Conservation (phyloP, 2,888 invertebrate species). For the Drosophila percnosoma region DNA sequence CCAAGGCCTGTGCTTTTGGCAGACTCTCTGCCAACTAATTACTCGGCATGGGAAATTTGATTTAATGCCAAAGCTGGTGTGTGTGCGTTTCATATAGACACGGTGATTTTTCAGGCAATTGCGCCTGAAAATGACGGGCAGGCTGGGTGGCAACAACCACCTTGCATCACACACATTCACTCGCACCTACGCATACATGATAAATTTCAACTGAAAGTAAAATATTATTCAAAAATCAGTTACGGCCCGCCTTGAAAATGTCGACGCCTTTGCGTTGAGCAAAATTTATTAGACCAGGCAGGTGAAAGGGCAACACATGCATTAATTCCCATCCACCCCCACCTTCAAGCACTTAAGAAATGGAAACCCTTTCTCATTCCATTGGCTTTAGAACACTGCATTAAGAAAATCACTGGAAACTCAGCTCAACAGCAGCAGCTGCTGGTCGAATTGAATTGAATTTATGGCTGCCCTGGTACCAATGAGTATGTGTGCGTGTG, state of each 20-base stretch:
- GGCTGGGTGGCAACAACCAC: constrained; percentile 9
- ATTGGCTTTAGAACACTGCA: constrained; percentile 55
- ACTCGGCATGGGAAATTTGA: constrained; percentile 62
- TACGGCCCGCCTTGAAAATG: constrained; percentile 49
- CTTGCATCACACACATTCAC: constrained; percentile 3
- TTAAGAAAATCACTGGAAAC: constrained; percentile 69
- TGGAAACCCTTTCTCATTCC: constrained; percentile 50
- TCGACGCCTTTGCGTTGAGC: constrained; percentile 36
- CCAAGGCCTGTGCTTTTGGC: neutral
- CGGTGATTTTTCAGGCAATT: constrained; percentile 77
- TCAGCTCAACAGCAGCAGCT: constrained; percentile 78
- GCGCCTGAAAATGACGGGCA: constrained; percentile 38
- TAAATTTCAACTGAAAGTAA: constrained; percentile 74
- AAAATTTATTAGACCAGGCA: constrained; percentile 58
- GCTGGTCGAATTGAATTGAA: constrained; percentile 54
- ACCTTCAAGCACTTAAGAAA: constrained; percentile 48
- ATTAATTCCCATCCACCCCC: constrained; percentile 21
- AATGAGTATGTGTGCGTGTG: constrained; percentile 17
- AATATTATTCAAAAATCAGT: constrained; percentile 80
- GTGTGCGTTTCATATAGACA: constrained; percentile 78
- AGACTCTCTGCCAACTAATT: constrained; percentile 36
- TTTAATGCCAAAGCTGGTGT: constrained; percentile 68
- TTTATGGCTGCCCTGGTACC: constrained; percentile 34
- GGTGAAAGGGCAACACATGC: constrained; percentile 44
- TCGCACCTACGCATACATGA: constrained; percentile 51